Conservation (phyloP, 2,113 vertebrate species). For the Xiphophorus maculatus region DNA sequence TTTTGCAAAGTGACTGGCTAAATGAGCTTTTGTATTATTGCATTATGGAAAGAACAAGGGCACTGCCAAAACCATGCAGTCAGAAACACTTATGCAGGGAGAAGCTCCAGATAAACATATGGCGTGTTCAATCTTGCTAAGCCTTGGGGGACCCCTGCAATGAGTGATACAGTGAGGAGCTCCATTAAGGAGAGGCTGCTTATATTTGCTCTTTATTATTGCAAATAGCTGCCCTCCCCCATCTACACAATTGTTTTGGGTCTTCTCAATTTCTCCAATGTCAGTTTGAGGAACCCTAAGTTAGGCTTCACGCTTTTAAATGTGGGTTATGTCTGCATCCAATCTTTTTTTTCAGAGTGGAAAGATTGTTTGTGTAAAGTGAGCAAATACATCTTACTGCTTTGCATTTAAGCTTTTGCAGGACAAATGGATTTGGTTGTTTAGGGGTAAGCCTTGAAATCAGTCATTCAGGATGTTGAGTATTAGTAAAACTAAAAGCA, state of each 20-base stretch:
- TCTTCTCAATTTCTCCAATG: constrained; percentile 38
- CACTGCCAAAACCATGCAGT: constrained; percentile 62
- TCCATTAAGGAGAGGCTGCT: constrained; percentile 71
- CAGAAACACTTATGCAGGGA: constrained; percentile 62
- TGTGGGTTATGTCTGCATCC: constrained; percentile 18
- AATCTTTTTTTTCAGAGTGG: constrained; percentile 6
- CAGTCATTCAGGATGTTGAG: constrained; percentile 20
- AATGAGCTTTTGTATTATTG: constrained; percentile 68
- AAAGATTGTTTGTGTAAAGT: constrained; percentile 17
- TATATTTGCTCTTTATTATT: constrained; percentile 68
- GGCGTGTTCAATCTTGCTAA: constrained; percentile 72
- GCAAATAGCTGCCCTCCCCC: constrained; percentile 53
- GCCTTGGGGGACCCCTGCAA: constrained; percentile 61
- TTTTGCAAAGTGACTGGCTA: constrained; percentile 50
- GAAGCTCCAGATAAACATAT: constrained; percentile 73
- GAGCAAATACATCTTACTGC: constrained; percentile 8
- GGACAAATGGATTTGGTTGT: constrained; percentile 25
- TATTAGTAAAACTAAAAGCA: constrained; percentile 21
- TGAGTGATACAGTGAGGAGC: constrained; percentile 62
- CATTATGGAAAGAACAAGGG: constrained; percentile 61
- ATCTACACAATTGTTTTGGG: constrained; percentile 51
- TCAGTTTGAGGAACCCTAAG: constrained; percentile 33
- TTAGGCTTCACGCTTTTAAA: constrained; percentile 22
- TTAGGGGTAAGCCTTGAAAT: constrained; percentile 23
- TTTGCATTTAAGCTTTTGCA: constrained; percentile 6